Conservation (phyloP, 2,888 invertebrate species). For the Hartigia nigra region DNA sequence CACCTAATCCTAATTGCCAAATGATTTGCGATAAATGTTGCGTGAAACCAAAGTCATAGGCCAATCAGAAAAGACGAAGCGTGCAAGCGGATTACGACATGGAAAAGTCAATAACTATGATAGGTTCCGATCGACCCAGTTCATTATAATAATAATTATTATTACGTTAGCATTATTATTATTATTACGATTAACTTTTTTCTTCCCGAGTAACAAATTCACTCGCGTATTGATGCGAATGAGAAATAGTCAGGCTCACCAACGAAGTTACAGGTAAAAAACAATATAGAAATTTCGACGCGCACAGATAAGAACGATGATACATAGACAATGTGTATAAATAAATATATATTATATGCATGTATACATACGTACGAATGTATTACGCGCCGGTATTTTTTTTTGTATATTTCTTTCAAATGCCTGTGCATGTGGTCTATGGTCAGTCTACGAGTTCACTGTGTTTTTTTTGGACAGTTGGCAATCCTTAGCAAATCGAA, state of each 20-base stretch:
- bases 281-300: neutral
- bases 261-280: neutral
- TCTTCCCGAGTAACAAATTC: neutral
- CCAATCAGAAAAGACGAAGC: neutral
- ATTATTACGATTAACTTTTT: neutral
- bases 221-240: neutral
- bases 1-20: neutral
- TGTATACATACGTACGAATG: neutral
- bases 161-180: neutral
- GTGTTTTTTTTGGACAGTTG: no score
- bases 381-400: neutral
- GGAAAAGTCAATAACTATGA: neutral
- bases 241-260: neutral
- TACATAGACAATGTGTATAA: conserved; percentile 2
- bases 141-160: neutral
- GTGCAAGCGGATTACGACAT: neutral
- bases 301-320: conserved; percentile 9
- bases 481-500: no score
- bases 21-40: neutral
- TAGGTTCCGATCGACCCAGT: neutral
- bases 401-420: neutral
- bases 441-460: no score
- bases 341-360: conserved; percentile 4
- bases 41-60: neutral
- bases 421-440: neutral